Percentiles rank a stretch among this genome's conserved stretches.
Conservation (phyloP, 1,140 invertebrate species). For the Cotesia glomerata region DNA sequence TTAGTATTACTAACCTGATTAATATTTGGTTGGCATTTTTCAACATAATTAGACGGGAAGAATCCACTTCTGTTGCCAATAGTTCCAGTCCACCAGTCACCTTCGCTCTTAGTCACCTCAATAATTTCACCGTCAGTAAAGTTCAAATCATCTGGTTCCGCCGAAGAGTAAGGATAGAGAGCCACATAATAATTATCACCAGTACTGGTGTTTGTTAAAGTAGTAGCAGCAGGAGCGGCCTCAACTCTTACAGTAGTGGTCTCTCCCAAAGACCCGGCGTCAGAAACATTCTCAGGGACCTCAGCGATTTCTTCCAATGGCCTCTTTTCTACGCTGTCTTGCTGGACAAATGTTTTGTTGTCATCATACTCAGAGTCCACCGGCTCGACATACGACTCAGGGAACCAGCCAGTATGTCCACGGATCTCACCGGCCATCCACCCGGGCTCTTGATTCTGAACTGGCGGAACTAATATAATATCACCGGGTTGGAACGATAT, state of each 20-base stretch:
- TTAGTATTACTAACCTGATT: conserved; percentile 50
- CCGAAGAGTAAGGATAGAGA: conserved; percentile 83
- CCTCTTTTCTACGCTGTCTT: conserved; percentile 60
- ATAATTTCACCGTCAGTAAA: conserved; percentile 93
- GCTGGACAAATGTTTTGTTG: conserved; percentile 50
- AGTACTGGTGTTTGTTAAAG: conserved; percentile 35
- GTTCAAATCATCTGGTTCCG: conserved; percentile 87
- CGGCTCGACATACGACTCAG: conserved; percentile 93
- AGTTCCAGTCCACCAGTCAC: conserved; percentile 98
- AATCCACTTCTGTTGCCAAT: conserved; percentile 86
- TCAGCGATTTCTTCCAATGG: conserved; percentile 73
- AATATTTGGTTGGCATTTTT: conserved; percentile 63
- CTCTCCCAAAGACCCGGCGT: conserved; percentile 62
- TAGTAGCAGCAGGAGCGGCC: conserved; percentile 36
- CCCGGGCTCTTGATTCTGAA: conserved; percentile 92
- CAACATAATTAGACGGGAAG: conserved; percentile 94
- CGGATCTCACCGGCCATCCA: conserved; percentile 93
- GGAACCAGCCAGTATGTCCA: conserved; percentile 95
- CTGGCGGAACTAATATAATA: conserved; percentile 84
- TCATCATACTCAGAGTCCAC: conserved; percentile 62
- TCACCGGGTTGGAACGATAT: conserved; percentile 94
- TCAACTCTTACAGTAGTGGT: conserved; percentile 51
- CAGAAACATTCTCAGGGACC: conserved; percentile 72
- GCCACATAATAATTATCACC: conserved; percentile 80
- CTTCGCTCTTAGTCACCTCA: conserved; percentile 85